Evolutionary conservation across 1,140 invertebrate species (phyloP), one percentile per base, ranked within the genome.

Genomic region (Hycleus phaleratus): DNA sequence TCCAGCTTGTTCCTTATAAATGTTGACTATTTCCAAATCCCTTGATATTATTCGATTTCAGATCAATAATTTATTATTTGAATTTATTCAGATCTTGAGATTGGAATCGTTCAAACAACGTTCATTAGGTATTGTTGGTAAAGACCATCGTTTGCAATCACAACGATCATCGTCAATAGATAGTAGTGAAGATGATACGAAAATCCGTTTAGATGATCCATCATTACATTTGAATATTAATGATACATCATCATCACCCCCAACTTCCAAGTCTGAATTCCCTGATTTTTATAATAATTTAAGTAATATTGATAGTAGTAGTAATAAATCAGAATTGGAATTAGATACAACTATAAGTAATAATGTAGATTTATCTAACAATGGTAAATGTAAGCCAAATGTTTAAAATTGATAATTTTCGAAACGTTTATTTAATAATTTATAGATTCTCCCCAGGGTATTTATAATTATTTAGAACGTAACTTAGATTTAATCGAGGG

Each of bases 141-240:
- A 45, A 10, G 54, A 58, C 26, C 43, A 48, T 49, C 64, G 61
- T 48, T 55, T 66, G 32, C 67, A 62, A 47, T 61, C 64, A 11
- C 60, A 64, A 45, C 49, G 69, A 44, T 70, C 69, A 8, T 64
- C 65, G 7, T 73, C 67, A 8, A 70, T 71, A 38, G 71, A 72
- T 60, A 72, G 70, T 59, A 73, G 62, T 46, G 71, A 73, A 43
- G 72, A 73, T 26, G 71, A 72, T 47, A 58, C 62, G 48, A 69
- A 66, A 57, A 65, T 70, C 40, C 51, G 68, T 39, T 58, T 67
- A 5, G 71, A 73, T 53, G 71, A 74, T 60, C 71, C 71, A 12
- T 70, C 69, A 9, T 59, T 73, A 11, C 63, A 64, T 32, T 54
- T 73, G 9, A 66, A 62, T 24, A 64, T 73, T 51, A 64, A 60